These are phyloP conservation scores for Belgica antarctica DNA, from an alignment of 2,888 invertebrate species.

Conservation along the genomic window DNA sequence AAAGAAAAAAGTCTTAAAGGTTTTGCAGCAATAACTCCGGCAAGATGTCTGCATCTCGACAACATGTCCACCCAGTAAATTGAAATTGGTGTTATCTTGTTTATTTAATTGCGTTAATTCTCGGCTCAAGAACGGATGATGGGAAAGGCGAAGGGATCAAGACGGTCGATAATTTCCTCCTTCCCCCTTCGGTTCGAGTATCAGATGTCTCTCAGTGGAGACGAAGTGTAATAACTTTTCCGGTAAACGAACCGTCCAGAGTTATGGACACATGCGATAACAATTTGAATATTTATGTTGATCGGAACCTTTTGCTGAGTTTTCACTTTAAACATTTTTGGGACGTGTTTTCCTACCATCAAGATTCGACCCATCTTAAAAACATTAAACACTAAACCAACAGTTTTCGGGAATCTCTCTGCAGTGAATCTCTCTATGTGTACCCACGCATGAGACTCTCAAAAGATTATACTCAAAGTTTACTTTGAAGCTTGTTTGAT, in stretches of 20 bases:
- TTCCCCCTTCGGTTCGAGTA: too few relatives aligned
- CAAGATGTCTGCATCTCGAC: not conserved
- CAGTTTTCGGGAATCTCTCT: not conserved
- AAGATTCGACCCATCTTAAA: too few relatives aligned
- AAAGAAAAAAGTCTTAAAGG: too few relatives aligned
- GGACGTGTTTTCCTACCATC: too few relatives aligned
- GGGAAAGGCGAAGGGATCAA: too few relatives aligned
- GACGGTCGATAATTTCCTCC: not conserved
- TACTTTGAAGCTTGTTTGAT: slow-evolving; percentile 6
- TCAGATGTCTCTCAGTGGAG: not conserved
- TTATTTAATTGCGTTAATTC: not conserved
- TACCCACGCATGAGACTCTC: too few relatives aligned
- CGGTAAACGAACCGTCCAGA: not conserved
- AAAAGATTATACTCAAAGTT: not conserved
- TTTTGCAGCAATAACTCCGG: not conserved
- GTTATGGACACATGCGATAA: too few relatives aligned
- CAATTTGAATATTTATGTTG: too few relatives aligned
- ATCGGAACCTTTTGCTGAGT: too few relatives aligned
- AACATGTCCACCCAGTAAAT: not conserved
- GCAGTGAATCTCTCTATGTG: not conserved
- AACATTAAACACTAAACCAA: too few relatives aligned
- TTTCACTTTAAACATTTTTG: too few relatives aligned
- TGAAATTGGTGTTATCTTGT: slow-evolving; percentile 5
- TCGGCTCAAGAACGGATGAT: too few relatives aligned
- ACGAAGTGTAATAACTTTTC: not conserved